These are phyloP conservation scores for Drosophila albomicans DNA, from an alignment of 1,140 invertebrate genomes.

Conservation along the genomic window DNA sequence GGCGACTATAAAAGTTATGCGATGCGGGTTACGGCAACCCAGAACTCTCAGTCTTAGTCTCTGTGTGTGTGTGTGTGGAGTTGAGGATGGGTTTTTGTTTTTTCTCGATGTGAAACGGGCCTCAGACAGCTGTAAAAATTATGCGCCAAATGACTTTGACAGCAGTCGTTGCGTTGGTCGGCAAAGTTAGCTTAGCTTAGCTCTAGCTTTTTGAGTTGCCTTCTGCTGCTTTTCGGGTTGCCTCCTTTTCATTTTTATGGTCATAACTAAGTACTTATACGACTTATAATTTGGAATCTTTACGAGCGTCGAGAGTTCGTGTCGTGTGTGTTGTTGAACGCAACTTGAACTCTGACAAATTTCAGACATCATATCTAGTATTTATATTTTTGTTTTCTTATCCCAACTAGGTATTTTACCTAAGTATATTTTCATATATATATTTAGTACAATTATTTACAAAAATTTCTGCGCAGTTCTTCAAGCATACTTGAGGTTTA, in stretches of 20 bases:
- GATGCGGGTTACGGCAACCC: slow-evolving; percentile 49
- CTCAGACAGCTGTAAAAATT: slow-evolving; percentile 72
- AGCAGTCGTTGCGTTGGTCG: slow-evolving; percentile 47
- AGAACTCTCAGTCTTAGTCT: no score
- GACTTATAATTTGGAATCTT: slow-evolving; percentile 75
- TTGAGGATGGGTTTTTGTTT: background rate
- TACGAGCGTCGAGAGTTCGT: slow-evolving; percentile 49
- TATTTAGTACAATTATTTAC: background rate
- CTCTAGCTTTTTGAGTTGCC: background rate
- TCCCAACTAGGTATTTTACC: background rate
- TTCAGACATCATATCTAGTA: background rate
- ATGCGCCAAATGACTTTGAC: slow-evolving; percentile 78
- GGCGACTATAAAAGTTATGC: slow-evolving; percentile 79
- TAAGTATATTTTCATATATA: background rate
- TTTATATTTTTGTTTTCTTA: background rate
- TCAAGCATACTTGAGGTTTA: background rate
- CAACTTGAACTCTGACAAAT: slow-evolving; percentile 2
- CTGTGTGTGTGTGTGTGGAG: background rate
- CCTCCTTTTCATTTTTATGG: slow-evolving; percentile 61
- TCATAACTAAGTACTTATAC: slow-evolving; percentile 78
- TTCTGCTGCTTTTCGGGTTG: slow-evolving; percentile 15
- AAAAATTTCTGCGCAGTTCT: background rate
- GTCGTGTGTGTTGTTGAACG: slow-evolving; percentile 5
- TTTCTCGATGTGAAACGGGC: background rate
- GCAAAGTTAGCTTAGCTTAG: slow-evolving; percentile 23